Evolutionary conservation across 2,888 invertebrate species (phyloP).

Genomic region (Trilocha varians): DNA sequence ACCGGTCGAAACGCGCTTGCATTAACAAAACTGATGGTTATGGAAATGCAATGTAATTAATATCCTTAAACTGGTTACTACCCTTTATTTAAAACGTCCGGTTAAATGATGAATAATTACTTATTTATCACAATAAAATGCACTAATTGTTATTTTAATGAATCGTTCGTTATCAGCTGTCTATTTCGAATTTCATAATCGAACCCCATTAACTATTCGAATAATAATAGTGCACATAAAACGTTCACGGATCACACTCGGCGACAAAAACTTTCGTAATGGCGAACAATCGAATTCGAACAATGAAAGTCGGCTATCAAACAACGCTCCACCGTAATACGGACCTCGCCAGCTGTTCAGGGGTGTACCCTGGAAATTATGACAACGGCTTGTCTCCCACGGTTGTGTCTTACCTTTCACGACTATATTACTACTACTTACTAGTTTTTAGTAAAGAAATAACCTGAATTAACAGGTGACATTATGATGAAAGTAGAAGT

Average conservation of each 20-base stretch:
- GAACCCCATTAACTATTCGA: constrained; percentile 16
- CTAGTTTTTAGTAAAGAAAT: no score
- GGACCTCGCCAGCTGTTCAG: constrained; percentile 56
- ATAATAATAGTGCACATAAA: constrained; percentile 28
- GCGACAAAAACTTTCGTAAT: constrained; percentile 28
- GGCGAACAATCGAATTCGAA: constrained; percentile 44
- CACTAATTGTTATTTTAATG: background rate
- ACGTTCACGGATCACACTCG: constrained; percentile 18
- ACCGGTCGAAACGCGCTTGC: constrained; percentile 21
- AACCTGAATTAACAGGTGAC: no score
- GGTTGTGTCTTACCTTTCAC: constrained; percentile 36
- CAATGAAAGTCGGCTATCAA: constrained; percentile 54
- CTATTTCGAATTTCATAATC: constrained; percentile 5
- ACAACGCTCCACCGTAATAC: constrained; percentile 55
- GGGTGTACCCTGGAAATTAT: constrained; percentile 31
- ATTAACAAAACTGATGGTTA: constrained; percentile 27
- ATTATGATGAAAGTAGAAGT: no score
- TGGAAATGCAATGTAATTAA: constrained; percentile 21
- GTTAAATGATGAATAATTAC: background rate
- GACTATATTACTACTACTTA: no score
- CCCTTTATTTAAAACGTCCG: background rate
- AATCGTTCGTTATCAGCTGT: background rate
- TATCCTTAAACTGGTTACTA: constrained; percentile 9
- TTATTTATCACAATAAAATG: constrained; percentile 2
- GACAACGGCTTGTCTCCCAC: constrained; percentile 55